Percentiles rank a stretch among this genome's conserved stretches.
Conservation (phyloP, 2,888 invertebrate genomes). For the Campoplex nolae region DNA sequence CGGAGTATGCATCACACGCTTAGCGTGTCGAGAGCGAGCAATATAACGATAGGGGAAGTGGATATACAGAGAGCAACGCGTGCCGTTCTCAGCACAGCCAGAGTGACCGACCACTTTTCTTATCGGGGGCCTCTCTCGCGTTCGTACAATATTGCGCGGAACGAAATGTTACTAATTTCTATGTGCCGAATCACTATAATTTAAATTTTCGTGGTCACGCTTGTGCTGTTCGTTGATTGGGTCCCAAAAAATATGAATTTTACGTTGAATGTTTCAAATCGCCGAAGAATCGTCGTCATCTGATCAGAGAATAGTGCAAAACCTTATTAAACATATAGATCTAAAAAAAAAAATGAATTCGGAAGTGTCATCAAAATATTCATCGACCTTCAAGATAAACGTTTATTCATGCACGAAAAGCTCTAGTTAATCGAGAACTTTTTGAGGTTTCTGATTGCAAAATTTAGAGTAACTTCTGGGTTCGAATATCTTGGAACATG, state of each 20-base stretch:
- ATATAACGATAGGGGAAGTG: constrained; percentile 7
- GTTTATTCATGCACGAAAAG: not conserved
- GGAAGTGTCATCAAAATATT: not conserved
- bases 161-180: constrained; percentile 11
- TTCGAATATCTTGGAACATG: not conserved
- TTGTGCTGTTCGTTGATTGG: no score
- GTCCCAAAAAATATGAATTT: no score
- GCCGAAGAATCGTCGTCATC: no score
- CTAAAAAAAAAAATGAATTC: no score
- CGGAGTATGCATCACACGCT: constrained; percentile 19
- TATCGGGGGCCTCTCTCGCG: constrained; percentile 31
- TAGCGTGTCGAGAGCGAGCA: not conserved
- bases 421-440: not conserved
- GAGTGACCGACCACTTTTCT: constrained; percentile 60
- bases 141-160: constrained; percentile 8
- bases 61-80: constrained; percentile 30
- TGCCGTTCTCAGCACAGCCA: constrained; percentile 46
- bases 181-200: not conserved
- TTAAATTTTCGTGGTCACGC: no score
- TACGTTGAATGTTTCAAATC: no score
- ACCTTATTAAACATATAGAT: no score
- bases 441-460: not conserved
- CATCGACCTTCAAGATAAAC: not conserved
- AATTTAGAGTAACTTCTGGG: not conserved
- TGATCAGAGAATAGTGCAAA: no score